These are phyloP conservation scores for Hapalemur alaotrensis DNA, from an alignment of 2,797 vertebrate species.

Conservation along the genomic window DNA sequence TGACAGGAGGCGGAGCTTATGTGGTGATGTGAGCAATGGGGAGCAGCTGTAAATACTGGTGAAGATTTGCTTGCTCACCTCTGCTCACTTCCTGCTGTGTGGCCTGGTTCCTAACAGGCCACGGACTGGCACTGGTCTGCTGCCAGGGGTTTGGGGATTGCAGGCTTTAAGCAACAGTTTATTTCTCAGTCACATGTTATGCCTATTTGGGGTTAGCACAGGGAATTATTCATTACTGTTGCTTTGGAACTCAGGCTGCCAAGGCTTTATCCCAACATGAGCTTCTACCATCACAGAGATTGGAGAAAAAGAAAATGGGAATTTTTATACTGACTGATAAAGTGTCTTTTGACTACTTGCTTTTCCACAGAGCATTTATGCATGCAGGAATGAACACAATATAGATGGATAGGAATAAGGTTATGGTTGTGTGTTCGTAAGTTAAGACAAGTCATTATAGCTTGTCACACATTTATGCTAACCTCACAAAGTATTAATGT, in stretches of 20 bases:
- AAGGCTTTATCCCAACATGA: not conserved
- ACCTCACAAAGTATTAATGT: not conserved
- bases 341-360: not conserved
- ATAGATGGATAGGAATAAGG: not conserved
- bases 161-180: not conserved
- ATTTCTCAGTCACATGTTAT: not conserved
- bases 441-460: not conserved
- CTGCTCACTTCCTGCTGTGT: no score
- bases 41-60: no score
- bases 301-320: not conserved
- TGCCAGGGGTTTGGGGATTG: no score
- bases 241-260: not conserved
- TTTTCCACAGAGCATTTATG: not conserved
- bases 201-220: not conserved
- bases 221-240: not conserved
- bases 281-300: not conserved
- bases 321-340: not conserved
- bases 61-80: no score
- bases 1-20: no score
- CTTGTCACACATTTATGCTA: not conserved
- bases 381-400: not conserved
- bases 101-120: no score
- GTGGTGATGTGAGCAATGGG: no score
- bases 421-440: not conserved
- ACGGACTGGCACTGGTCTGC: no score